A percentile compares a stretch with the other conserved stretches of the same genome.
phyloP scores from a whole-genome alignment of 2,797 vertebrate genomes.

The Enteromius radiatus region DNA sequence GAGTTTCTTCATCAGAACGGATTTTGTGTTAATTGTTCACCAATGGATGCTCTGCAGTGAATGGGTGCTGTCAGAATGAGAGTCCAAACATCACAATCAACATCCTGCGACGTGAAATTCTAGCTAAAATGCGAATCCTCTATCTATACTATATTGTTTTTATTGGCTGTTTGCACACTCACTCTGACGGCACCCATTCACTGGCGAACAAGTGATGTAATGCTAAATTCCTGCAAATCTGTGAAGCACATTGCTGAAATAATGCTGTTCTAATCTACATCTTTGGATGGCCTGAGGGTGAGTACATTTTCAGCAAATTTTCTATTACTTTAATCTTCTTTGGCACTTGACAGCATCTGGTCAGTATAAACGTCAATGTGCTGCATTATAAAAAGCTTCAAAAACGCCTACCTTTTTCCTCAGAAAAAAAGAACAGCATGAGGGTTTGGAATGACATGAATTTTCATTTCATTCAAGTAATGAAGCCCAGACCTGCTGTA shows the following conservation, averaged over 20 bases:
- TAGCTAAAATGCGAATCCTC: neutral
- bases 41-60: neutral
- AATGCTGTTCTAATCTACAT: neutral
- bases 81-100: neutral
- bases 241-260: neutral
- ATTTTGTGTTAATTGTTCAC: neutral
- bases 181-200: neutral
- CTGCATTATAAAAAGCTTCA: neutral
- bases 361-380: neutral
- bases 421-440: neutral
- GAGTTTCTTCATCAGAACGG: neutral
- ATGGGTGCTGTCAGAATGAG: neutral
- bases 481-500: neutral
- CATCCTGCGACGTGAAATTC: neutral
- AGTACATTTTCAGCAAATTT: neutral
- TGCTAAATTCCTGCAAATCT: neutral
- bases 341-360: neutral
- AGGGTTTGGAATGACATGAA: neutral
- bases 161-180: neutral
- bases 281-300: neutral
- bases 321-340: neutral
- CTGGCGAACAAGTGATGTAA: neutral
- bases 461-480: conserved; percentile 1
- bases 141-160: neutral
- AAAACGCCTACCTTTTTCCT: neutral